Base-by-base conservation (phyloP, 2,888 invertebrate species). In the Drosophila flavopinicola region DNA sequence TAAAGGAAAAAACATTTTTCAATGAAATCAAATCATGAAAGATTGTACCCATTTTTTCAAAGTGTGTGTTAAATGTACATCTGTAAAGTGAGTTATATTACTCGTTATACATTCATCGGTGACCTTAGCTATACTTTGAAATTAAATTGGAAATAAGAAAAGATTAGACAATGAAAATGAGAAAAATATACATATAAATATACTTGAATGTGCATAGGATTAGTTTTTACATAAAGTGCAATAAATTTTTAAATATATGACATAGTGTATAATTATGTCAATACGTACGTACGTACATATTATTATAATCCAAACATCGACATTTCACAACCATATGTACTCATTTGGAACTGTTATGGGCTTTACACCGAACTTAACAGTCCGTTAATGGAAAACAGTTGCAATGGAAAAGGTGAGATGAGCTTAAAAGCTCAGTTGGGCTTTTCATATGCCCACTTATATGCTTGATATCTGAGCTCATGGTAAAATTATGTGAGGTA, bases 171-270 rank as follows among this genome's bases (percentile, higher is more conserved):
- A 29, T 1, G 15, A 30, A 15, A 29, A 30, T 11, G n/a, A 44
- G 9, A 11, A 9, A 25, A 15, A 17, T 25, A 17, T 24, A n/a
- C 13, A 33, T 47, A 35, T 7, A n/a, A 13, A 41, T 11, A 37
- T 3, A 30, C 4, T 32, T 2, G 6, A 25, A 52, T 52, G 7
- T 25, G 49, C 33, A 33, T 35, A 35, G n/a, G 27, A 20, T 53
- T 52, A 64, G 9, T 38, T 38, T 61, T 35, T 41, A 48, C 33
- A 54, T 67, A 54, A 53, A 44, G 66, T 66, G 66, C 66, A 66
- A 66, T 66, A 66, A 47, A 48, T 42, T 57, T 65, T 41, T 11
- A 29, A 45, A 47, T 35, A 25, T 37, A 15, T 10, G 17, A 37
- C 15, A 20, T 4, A 4, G 20, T 20, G 4, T 20, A 4, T 20